These are phyloP conservation scores for Lycodopsis pacificus DNA, from an alignment of 2,797 vertebrate genomes.

Conservation along the genomic window DNA sequence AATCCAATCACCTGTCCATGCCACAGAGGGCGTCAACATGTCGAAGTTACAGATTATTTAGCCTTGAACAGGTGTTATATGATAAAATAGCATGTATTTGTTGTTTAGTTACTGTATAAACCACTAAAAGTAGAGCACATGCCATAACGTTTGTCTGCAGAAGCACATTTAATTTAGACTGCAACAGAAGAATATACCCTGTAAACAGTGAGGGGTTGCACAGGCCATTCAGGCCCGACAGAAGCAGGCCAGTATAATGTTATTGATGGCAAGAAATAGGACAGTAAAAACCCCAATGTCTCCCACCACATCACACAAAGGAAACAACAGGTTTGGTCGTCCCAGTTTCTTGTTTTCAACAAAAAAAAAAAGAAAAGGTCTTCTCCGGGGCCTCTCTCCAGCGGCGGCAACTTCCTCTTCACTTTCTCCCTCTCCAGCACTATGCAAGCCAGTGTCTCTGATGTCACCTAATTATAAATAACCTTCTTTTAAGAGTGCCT, in stretches of 20 bases:
- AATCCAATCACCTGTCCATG: neutral
- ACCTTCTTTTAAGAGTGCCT: conserved; percentile 79
- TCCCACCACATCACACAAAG: conserved; percentile 54
- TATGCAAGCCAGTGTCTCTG: conserved; percentile 67
- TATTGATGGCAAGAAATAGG: conserved; percentile 75
- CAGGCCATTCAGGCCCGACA: conserved; percentile 54
- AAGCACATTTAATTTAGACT: conserved; percentile 21
- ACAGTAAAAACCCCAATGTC: conserved; percentile 63
- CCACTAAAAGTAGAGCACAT: conserved; percentile 38
- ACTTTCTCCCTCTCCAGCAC: conserved; percentile 43
- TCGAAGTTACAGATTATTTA: neutral
- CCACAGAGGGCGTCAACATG: neutral
- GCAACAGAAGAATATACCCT: neutral
- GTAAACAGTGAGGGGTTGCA: conserved; percentile 50
- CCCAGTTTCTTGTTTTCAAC: conserved; percentile 70
- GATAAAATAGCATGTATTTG: neutral
- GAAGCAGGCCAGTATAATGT: conserved; percentile 66
- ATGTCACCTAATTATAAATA: conserved; percentile 86
- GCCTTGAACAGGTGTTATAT: neutral
- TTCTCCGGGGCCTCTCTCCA: conserved; percentile 66
- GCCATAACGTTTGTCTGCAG: neutral
- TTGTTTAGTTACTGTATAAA: conserved; percentile 8
- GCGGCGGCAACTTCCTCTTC: conserved; percentile 55
- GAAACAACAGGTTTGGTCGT: conserved; percentile 73
- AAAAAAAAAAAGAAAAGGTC: conserved; percentile 31